A percentile compares a stretch with the other conserved stretches of the same genome.
Evolutionary conservation across 2,113 vertebrate species (phyloP).

Genomic region (Erinaceus europaeus): DNA sequence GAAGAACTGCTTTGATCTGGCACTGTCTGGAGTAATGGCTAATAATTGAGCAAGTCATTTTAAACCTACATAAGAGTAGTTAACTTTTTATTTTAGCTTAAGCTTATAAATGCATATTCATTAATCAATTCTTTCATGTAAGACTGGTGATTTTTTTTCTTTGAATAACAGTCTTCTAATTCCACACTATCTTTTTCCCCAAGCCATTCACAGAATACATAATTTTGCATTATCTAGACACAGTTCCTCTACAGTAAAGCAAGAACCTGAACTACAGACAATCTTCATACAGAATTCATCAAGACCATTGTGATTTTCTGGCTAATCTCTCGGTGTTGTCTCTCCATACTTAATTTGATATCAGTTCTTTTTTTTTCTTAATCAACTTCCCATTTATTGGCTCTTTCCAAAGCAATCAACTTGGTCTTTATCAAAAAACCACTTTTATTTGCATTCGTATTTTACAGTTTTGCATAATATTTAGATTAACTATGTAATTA

Average conservation of each 20-base stretch:
- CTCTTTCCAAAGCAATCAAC: constrained; percentile 45
- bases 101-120: background rate
- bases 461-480: constrained; percentile 46
- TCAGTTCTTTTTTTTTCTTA: background rate
- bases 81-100: constrained; percentile 17
- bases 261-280: constrained; percentile 19
- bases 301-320: constrained; percentile 13
- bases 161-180: background rate
- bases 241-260: constrained; percentile 16
- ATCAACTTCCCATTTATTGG: constrained; percentile 41
- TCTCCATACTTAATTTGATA: background rate
- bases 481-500: constrained; percentile 57
- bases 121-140: background rate
- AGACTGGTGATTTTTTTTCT: background rate
- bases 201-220: constrained; percentile 13
- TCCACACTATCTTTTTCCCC: background rate
- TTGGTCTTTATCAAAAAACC: constrained; percentile 52
- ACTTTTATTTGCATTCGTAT: constrained; percentile 42
- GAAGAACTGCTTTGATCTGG: constrained; percentile 14
- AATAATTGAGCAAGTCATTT: constrained; percentile 29
- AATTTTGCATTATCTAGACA: constrained; percentile 27
- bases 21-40: background rate
- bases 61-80: constrained; percentile 1
- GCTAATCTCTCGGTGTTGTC: constrained; percentile 13
- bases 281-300: background rate